Percentiles rank a stretch among this genome's conserved stretches.
These are phyloP conservation scores for Mastacembelus armatus DNA, from an alignment of 2,797 vertebrate species.

Conservation along the genomic window DNA sequence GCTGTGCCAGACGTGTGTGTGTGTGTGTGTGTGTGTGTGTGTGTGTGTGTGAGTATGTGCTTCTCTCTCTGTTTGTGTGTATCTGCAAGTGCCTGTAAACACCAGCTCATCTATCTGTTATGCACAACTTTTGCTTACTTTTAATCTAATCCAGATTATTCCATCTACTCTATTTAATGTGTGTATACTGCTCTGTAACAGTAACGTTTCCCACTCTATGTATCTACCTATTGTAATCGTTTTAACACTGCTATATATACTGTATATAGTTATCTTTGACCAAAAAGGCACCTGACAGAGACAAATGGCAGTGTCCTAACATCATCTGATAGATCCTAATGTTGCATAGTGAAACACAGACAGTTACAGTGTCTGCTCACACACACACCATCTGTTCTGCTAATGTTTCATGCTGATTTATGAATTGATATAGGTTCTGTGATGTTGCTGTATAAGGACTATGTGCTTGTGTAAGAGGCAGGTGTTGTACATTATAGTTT, in stretches of 20 bases:
- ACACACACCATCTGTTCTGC: slow-evolving; percentile 56
- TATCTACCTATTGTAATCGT: too few relatives aligned
- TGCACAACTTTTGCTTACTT: too few relatives aligned
- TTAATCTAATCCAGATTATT: too few relatives aligned
- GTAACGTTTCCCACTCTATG: not conserved
- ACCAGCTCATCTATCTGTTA: too few relatives aligned
- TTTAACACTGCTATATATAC: too few relatives aligned
- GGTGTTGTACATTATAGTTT: not conserved
- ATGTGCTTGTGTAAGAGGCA: slow-evolving; percentile 1
- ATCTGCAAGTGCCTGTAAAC: too few relatives aligned
- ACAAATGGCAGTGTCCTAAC: slow-evolving; percentile 29
- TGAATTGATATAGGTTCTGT: slow-evolving; percentile 32
- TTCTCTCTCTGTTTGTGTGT: too few relatives aligned
- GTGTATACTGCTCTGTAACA: not conserved
- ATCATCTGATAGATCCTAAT: slow-evolving; percentile 57
- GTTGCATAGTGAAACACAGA: slow-evolving; percentile 58
- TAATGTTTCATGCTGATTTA: slow-evolving; percentile 47
- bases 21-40: not conserved
- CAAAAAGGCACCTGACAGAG: slow-evolving; percentile 23
- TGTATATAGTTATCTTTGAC: slow-evolving; percentile 12
- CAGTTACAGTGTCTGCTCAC: slow-evolving; percentile 29
- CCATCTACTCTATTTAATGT: not conserved
- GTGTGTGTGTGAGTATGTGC: too few relatives aligned
- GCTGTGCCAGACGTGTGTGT: not conserved
- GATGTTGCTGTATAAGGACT: slow-evolving; percentile 9